These are phyloP conservation scores for Eupeodes luniger DNA, from an alignment of 2,888 invertebrate species.

Conservation along the genomic window DNA sequence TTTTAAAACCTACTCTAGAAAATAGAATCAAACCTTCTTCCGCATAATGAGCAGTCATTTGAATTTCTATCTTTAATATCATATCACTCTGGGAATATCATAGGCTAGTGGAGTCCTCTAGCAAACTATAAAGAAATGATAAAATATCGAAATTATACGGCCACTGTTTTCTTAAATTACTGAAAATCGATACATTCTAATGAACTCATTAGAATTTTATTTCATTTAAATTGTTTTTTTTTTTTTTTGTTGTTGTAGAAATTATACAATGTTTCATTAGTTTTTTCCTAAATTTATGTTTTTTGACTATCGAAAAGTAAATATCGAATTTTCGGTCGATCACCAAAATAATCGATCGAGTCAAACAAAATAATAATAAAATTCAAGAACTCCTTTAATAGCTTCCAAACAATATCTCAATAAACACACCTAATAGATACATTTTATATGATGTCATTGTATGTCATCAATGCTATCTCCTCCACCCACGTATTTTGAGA, in stretches of 20 bases:
- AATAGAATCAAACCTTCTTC: no score
- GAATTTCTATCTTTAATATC: no score
- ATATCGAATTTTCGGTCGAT: neutral
- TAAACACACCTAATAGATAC: constrained; percentile 29
- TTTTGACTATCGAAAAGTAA: neutral
- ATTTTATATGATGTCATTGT: constrained; percentile 50
- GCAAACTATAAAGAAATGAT: no score
- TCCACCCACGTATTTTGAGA: constrained; percentile 18
- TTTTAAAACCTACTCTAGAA: no score
- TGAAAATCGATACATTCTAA: constrained; percentile 25
- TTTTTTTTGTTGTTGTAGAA: no score
- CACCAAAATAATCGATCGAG: no score
- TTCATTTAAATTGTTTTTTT: neutral
- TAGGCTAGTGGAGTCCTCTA: no score
- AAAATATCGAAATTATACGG: no score
- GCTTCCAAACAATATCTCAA: constrained; percentile 43
- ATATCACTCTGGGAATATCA: no score
- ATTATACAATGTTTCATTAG: neutral
- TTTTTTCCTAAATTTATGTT: neutral
- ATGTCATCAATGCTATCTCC: constrained; percentile 44
- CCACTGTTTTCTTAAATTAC: neutral
- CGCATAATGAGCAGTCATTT: no score
- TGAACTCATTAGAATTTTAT: neutral
- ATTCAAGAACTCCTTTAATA: constrained; percentile 41
- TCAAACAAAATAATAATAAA: constrained; percentile 40